Percentiles rank a stretch among this genome's conserved stretches.
Conservation (phyloP, 2,113 vertebrate genomes). For the Oxyura jamaicensis region DNA sequence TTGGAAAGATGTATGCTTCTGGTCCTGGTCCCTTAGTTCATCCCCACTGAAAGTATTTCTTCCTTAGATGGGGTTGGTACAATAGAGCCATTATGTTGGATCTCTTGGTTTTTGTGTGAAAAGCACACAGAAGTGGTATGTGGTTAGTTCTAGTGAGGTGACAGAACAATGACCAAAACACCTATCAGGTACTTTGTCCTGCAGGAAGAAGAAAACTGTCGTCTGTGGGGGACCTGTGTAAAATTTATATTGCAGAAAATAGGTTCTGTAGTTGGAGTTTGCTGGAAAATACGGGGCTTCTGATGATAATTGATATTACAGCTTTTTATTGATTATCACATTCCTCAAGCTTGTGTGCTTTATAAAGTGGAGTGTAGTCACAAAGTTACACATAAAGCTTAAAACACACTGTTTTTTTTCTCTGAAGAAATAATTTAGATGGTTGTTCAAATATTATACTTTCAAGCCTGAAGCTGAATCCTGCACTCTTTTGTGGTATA, state of each 20-base stretch:
- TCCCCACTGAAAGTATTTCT: not conserved
- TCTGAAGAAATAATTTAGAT: not conserved
- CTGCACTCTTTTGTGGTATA: not conserved
- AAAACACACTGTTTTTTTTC: accelerated
- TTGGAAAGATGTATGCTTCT: not conserved
- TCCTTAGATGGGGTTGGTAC: not conserved
- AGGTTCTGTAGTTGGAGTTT: not conserved
- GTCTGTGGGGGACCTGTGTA: not conserved
- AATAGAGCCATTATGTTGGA: not conserved
- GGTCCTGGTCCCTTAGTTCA: not conserved
- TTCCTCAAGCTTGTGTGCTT: not conserved
- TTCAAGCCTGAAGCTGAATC: not conserved
- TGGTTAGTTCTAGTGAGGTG: not conserved
- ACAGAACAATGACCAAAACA: not conserved
- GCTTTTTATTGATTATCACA: not conserved
- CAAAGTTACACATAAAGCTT: not conserved
- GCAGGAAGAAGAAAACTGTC: not conserved
- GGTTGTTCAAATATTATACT: not conserved
- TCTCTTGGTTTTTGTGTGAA: not conserved
- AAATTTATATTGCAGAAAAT: not conserved
- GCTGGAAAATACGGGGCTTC: not conserved
- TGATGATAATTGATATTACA: not conserved
- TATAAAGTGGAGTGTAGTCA: not conserved
- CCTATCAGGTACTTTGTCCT: not conserved
- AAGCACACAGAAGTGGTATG: not conserved